phyloP scores from a whole-genome alignment of 2,113 vertebrate genomes.

The Pelobates fuscus region DNA sequence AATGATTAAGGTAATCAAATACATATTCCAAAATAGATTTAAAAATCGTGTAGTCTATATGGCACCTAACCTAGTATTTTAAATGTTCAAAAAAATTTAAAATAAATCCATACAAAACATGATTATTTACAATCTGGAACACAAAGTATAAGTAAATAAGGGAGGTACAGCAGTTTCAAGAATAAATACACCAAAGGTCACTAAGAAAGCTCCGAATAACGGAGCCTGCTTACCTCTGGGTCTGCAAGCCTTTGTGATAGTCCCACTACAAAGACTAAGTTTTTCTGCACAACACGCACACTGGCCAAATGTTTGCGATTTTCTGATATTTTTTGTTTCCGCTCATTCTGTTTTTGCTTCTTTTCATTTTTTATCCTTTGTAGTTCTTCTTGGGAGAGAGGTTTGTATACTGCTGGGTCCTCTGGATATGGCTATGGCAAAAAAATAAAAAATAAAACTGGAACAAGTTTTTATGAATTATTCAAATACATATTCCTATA shows the following conservation, averaged over 20 bases:
- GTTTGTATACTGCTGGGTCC: slow-evolving; percentile 98
- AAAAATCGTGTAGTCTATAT: too few relatives aligned
- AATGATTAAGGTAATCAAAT: too few relatives aligned
- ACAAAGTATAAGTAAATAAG: too few relatives aligned
- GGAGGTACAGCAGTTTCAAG: too few relatives aligned
- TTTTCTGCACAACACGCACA: slow-evolving; percentile 96
- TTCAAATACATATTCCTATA: background rate
- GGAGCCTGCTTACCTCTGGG: slow-evolving; percentile 91
- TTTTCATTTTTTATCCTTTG: slow-evolving; percentile 99
- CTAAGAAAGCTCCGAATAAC: too few relatives aligned
- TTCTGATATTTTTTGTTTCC: slow-evolving; percentile 99
- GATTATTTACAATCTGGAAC: too few relatives aligned
- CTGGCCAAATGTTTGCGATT: slow-evolving; percentile 98
- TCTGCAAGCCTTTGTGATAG: slow-evolving; percentile 95
- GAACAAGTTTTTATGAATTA: background rate
- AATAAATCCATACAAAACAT: too few relatives aligned
- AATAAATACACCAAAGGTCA: too few relatives aligned
- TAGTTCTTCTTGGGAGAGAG: slow-evolving; percentile 97
- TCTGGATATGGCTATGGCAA: slow-evolving; percentile 91
- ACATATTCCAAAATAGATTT: too few relatives aligned
- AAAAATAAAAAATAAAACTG: background rate
- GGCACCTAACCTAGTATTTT: too few relatives aligned
- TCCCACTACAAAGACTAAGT: slow-evolving; percentile 97
- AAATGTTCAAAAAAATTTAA: too few relatives aligned
- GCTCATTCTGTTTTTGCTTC: slow-evolving; percentile 98